Conservation (phyloP, 2,888 invertebrate genomes). For the Caenorhabditis japonica region DNA sequence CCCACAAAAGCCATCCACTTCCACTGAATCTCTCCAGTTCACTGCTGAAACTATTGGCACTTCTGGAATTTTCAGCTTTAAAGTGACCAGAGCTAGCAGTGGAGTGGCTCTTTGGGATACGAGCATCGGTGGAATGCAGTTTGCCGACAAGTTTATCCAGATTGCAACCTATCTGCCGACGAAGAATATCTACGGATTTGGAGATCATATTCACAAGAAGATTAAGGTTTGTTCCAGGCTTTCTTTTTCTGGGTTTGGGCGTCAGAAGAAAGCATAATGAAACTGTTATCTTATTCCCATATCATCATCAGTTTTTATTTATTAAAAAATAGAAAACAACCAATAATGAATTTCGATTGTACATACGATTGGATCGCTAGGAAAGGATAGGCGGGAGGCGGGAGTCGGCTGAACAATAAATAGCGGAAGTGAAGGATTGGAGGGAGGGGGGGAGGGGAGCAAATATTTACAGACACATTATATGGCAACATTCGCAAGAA, state of each 20-base stretch:
- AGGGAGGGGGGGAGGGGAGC: slow-evolving; percentile 3
- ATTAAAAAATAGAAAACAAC: neutral
- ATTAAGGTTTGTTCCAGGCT: slow-evolving; percentile 58
- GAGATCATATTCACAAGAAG: slow-evolving; percentile 73
- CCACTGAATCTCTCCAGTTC: slow-evolving; percentile 45
- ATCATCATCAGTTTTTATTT: neutral
- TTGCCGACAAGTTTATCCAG: slow-evolving; percentile 74
- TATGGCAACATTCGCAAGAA: slow-evolving; percentile 10
- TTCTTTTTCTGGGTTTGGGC: neutral
- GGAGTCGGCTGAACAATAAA: slow-evolving; percentile 26
- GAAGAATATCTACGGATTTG: slow-evolving; percentile 72
- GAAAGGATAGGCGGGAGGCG: slow-evolving; percentile 1
- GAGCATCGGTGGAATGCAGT: slow-evolving; percentile 68
- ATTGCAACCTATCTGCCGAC: slow-evolving; percentile 71
- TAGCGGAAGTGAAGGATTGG: slow-evolving; percentile 19
- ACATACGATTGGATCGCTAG: neutral
- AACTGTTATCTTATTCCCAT: neutral
- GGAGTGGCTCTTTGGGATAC: slow-evolving; percentile 57
- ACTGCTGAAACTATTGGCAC: slow-evolving; percentile 18
- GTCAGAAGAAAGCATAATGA: neutral
- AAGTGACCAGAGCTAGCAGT: slow-evolving; percentile 48
- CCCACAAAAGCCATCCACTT: slow-evolving; percentile 51
- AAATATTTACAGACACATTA: slow-evolving; percentile 44
- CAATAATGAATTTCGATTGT: no score
- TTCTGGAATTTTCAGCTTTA: slow-evolving; percentile 50